Evolutionary conservation across 2,113 vertebrate species (phyloP).

Genomic region (Microtus ochrogaster): DNA sequence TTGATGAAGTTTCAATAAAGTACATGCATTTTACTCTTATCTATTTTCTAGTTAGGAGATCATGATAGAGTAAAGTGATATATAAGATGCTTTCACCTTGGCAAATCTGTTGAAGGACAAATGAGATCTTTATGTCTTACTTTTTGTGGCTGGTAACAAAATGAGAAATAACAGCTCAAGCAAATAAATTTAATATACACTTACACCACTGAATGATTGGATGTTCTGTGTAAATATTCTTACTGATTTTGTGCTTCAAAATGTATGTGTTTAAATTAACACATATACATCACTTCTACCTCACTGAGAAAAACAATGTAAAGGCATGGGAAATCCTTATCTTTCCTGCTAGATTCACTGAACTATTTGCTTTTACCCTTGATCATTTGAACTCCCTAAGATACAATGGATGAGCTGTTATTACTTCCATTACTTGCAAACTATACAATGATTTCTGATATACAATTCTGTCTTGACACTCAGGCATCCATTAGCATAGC

Average conservation of each 20-base stretch:
- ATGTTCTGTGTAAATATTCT: not conserved
- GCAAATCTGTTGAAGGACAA: not conserved
- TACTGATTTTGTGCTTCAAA: not conserved
- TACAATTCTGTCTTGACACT: not conserved
- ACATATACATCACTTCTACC: not conserved
- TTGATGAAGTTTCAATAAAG: not conserved
- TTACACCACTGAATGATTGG: not conserved
- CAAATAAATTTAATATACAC: not conserved
- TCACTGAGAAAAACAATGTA: not conserved
- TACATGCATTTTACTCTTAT: not conserved
- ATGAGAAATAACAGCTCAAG: not conserved
- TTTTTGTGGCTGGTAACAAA: not conserved
- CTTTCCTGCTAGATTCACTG: not conserved
- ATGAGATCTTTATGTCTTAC: not conserved
- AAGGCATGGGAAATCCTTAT: not conserved
- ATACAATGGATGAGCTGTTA: not conserved
- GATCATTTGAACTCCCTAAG: not conserved
- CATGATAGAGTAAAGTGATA: not conserved
- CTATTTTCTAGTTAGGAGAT: not conserved
- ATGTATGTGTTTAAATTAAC: not conserved
- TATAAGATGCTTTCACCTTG: not conserved
- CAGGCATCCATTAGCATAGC: not conserved
- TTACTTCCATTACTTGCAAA: not conserved
- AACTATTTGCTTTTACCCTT: not conserved
- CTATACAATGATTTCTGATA: not conserved